Base-by-base conservation (phyloP, 2,113 vertebrate genomes). In the Ophiodon elongatus region DNA sequence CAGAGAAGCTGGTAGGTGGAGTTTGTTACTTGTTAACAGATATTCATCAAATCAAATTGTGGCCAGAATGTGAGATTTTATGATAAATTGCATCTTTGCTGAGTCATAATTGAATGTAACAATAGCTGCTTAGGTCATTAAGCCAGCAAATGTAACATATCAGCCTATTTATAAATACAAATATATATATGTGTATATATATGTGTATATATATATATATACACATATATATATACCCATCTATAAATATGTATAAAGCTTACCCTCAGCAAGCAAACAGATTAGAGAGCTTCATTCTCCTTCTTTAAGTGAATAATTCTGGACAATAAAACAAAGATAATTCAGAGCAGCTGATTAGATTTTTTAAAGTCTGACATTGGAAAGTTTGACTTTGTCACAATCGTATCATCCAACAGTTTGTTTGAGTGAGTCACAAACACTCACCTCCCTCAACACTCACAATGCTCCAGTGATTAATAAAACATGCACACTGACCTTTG, bases 401-500 rank as follows among this genome's bases (percentile, higher is more conserved):
- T 65, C 2, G 15, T n/a, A 65, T 72, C 1, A 1, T 65, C 47
- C n/a, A 9, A 60, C 25, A n/a, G 41, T 85, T 67, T 73, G 47
- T 2, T 60, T 21, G 35, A n/a, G 63, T 47, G 69, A 78, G 45
- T 81, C 74, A 67, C 33, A 10, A 8, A 72, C 50, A 29, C 33
- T 73, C 81, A 0, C 80, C 65, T 76, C 72, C 71, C 5, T 2
- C 60, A 60, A 70, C 66, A 19, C 67, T 52, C 25, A 64, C 80
- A 37, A 54, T 9, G 76, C 17, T 21, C 52, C 67, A 27, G 7
- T 7, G 62, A 69, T 56, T 71, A 85, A 79, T 70, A 43, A 80
- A 85, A 66, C 41, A 71, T 1, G 63, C 35, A 52, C n/a, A 29
- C 75, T 70, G 67, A 85, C 72, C 85, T 83, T 14, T 41, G 76